Evolutionary conservation across 2,888 invertebrate genomes (phyloP).

Genomic region (Eupeodes latifasciatus): DNA sequence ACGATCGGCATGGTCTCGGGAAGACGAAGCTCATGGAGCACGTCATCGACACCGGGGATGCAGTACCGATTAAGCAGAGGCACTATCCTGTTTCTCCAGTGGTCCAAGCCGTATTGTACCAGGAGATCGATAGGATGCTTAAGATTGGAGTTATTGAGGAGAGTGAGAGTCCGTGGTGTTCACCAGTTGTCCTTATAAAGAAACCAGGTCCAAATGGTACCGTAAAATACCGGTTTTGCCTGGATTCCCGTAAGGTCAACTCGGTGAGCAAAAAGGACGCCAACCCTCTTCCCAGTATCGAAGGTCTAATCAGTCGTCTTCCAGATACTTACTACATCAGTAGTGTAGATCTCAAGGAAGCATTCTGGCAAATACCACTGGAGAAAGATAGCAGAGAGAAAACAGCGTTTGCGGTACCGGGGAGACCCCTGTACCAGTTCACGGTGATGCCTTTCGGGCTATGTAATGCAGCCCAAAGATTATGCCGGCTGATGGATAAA

Average conservation of each 20-base stretch:
- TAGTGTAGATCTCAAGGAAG: constrained; percentile 38
- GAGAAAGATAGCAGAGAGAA: background rate
- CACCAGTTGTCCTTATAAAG: background rate
- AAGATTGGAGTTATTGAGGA: background rate
- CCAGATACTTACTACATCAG: constrained; percentile 47
- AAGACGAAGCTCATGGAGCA: constrained; percentile 3
- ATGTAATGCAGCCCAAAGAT: constrained; percentile 71
- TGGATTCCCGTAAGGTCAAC: constrained; percentile 33
- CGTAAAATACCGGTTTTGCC: constrained; percentile 12
- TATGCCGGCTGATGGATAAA: background rate
- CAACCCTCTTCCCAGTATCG: constrained; percentile 27
- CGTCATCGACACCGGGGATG: constrained; percentile 65
- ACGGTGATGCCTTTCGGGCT: constrained; percentile 57
- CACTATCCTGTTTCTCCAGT: background rate
- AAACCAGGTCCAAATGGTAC: constrained; percentile 74
- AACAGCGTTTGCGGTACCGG: no score
- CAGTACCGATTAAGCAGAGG: constrained; percentile 42
- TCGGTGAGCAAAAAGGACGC: constrained; percentile 9
- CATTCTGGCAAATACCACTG: background rate
- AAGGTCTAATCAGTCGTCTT: constrained; percentile 47
- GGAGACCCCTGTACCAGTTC: no score
- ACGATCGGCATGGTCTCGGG: constrained; percentile 35
- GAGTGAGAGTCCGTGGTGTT: background rate
- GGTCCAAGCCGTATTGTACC: background rate
- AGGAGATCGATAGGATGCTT: background rate